Conservation (phyloP, 2,888 invertebrate species). For the Tachina fera region DNA sequence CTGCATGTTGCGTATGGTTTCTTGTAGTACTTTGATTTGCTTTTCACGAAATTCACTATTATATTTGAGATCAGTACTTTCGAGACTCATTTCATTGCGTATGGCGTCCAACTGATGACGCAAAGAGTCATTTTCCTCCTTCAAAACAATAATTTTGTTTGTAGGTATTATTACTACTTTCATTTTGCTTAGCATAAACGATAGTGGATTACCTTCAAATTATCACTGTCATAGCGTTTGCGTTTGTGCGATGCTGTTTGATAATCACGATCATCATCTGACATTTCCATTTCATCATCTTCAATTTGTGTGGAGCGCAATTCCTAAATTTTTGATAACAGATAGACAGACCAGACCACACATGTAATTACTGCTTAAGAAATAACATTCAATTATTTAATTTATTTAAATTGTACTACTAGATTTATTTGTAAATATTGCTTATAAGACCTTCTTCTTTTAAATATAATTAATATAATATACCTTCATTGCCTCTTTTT, state of each 20-base stretch:
- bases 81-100: constrained; percentile 95
- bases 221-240: constrained; percentile 81
- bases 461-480: constrained; percentile 44
- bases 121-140: constrained; percentile 95
- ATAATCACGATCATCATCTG: constrained; percentile 88
- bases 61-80: constrained; percentile 90
- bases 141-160: constrained; percentile 50
- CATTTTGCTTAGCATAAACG: neutral
- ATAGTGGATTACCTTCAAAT: constrained; percentile 78
- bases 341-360: constrained; percentile 16
- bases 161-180: neutral
- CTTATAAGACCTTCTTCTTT: constrained; percentile 50
- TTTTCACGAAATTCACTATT: constrained; percentile 93
- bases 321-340: constrained; percentile 76
- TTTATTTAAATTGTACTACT: constrained; percentile 34
- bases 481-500: constrained; percentile 67
- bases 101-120: constrained; percentile 96
- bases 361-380: constrained; percentile 28
- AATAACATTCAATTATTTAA: neutral
- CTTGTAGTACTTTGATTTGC: constrained; percentile 87
- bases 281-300: constrained; percentile 94
- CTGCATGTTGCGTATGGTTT: constrained; percentile 83
- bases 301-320: constrained; percentile 84
- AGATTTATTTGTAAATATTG: constrained; percentile 41
- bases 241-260: constrained; percentile 80